Base-by-base conservation (phyloP, 2,113 vertebrate species). In the Anarrhichthys ocellatus region DNA sequence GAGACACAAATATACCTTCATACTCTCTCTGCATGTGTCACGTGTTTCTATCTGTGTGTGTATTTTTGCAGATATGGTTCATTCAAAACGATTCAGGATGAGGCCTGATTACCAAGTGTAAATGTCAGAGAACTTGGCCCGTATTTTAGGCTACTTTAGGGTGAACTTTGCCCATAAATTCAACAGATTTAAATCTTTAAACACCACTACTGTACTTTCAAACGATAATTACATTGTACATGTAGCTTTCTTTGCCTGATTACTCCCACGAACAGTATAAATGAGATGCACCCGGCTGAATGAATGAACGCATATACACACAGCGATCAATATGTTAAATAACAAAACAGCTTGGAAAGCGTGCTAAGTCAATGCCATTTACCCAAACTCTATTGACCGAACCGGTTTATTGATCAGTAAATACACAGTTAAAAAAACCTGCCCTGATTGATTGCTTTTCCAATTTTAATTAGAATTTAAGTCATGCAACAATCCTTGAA, bases 281-380 rank as follows among this genome's bases (percentile, higher is more conserved):
- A 32, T 83, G 40, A 76, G 69, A 42, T 71, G 46, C 52, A 56
- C 4, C 27, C 2, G 22, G 10, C 62, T 69, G 63, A 85, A 73
- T 72, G 56, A 46, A 70, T 73, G 10, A 82, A 61, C 73, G 73
- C 54, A 78, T 73, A 65, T 65, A 34, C 70, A 76, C 70, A 52
- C 58, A 48, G 15, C 54, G 72, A 38, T 81, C 83, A 69, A 34
- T 74, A 34, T 13, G 13, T 68, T 88, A 77, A 70, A 81, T 81
- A 68, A 56, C 44, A 58, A 48, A 84, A 87, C 58, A 84, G 38
- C 61, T 73, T 69, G 42, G 56, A 14, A 52, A 44, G 62, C 78
- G 63, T 50, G 36, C 59, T 24, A 20, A 69, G 13, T 84, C 85
- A 73, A 66, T 73, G 20, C 6, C 27, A 44, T 78, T 83, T 59